Base-by-base conservation (phyloP, 2,113 vertebrate species). In the Arvicanthis niloticus region DNA sequence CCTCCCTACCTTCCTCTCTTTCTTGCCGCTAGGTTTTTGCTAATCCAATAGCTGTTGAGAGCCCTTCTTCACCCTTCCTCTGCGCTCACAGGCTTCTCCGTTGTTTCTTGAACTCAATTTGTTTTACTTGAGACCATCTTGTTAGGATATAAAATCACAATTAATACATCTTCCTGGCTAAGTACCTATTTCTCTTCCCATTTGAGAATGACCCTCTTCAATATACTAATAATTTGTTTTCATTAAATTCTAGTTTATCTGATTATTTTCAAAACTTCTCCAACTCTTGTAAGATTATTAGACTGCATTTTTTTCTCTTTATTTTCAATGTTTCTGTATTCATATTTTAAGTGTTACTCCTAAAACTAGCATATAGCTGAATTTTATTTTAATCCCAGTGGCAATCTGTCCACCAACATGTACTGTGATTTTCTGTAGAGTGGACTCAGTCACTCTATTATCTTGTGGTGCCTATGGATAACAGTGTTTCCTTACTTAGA, bases 301-400 rank as follows among this genome's bases (percentile, higher is more conserved):
- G 72, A 40, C 81, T 86, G 26, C 40, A 95, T 73, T 82, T 29
- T 29, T 73, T 91, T 91, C 72, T 75, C 22, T 82, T 82, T 82
- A 21, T 58, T 81, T 96, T 48, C 75, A 95, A 90, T 42, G 51
- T 84, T 80, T 90, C 88, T 85, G 42, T 73, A 37, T 96, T 65
- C n/a, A 67, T 65, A n/a, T 89, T 94, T 95, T 95, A 96, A 95
- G 62, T 90, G 53, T 40, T 88, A 21, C 85, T 92, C 91, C 95
- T 92, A 95, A 95, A 95, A 94, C 96, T 45, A 94, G 89, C 81
- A 77, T 51, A 86, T 12, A 91, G 67, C 80, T 91, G 70, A 42
- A 93, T 96, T 97, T 96, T 93, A 94, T 88, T 91, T 95, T 94
- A 93, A 96, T 53, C 84, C 56, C 22, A 94, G 89, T 88, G 42